phyloP scores from a whole-genome alignment of 2,113 vertebrate species.

The Hydropotes inermis region DNA sequence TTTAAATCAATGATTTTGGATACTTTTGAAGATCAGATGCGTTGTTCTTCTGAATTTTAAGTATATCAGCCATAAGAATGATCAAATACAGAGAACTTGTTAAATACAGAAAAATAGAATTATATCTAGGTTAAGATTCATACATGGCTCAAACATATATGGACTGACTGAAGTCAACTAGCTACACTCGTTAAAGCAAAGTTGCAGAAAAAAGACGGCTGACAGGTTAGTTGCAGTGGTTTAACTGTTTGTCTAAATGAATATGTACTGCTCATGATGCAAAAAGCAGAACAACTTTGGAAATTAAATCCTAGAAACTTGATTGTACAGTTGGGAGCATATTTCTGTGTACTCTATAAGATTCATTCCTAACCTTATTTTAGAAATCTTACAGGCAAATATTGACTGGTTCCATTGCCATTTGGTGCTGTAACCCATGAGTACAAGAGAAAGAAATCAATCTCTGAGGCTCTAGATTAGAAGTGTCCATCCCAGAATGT shows the following conservation, averaged over 20 bases:
- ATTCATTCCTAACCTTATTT: neutral
- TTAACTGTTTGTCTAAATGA: neutral
- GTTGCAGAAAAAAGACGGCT: neutral
- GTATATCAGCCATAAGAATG: neutral
- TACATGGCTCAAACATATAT: neutral
- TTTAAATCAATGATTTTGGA: neutral
- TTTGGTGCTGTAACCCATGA: neutral
- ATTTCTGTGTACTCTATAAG: neutral
- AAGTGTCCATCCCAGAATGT: neutral
- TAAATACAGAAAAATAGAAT: neutral
- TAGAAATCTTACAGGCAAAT: neutral
- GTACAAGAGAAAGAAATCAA: neutral
- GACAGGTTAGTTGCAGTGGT: neutral
- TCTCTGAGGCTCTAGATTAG: neutral
- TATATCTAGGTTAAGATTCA: neutral
- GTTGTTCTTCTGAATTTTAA: neutral
- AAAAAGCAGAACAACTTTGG: neutral
- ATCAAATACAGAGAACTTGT: neutral
- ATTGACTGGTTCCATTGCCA: neutral
- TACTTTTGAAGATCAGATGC: neutral
- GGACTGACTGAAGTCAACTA: neutral
- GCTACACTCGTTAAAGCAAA: neutral
- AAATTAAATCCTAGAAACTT: neutral
- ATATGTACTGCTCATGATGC: neutral
- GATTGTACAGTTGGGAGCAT: neutral